Conservation (phyloP, 2,797 vertebrate genomes). For the Centroberyx gerrardi region DNA sequence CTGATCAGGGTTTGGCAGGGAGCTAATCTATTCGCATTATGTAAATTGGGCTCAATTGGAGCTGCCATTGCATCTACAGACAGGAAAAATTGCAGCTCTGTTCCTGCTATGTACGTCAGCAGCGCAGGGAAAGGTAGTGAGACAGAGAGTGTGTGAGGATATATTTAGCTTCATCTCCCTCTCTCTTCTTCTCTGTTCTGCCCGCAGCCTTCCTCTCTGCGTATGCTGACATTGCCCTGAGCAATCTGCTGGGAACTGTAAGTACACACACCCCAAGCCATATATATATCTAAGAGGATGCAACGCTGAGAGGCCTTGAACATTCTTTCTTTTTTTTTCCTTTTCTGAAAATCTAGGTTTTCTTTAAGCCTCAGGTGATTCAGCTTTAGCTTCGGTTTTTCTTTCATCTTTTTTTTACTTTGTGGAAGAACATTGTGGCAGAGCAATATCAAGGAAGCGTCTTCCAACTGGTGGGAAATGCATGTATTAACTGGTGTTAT, state of each 20-base stretch:
- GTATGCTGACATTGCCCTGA: slow-evolving; percentile 82
- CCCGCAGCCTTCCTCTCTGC: slow-evolving; percentile 82
- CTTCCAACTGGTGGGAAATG: too few species aligned
- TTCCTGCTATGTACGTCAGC: neutral
- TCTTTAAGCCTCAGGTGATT: neutral
- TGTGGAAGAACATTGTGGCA: too few species aligned
- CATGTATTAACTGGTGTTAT: too few species aligned
- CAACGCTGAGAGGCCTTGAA: neutral
- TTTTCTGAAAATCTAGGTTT: too few species aligned
- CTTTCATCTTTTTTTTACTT: too few species aligned
- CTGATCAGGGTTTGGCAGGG: slow-evolving; percentile 27
- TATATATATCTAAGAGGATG: slow-evolving; percentile 6
- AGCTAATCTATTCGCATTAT: slow-evolving; percentile 37
- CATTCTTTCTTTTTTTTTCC: neutral
- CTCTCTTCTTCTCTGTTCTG: slow-evolving; percentile 1
- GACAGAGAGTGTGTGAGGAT: slow-evolving; percentile 2
- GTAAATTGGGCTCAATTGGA: slow-evolving; percentile 25
- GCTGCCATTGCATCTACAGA: slow-evolving; percentile 8
- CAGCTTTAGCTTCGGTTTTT: neutral
- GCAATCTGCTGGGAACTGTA: slow-evolving; percentile 82
- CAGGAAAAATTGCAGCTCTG: slow-evolving; percentile 1
- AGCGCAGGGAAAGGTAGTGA: neutral
- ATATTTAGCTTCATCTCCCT: slow-evolving; percentile 31
- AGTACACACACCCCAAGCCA: slow-evolving; percentile 52
- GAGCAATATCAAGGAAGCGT: too few species aligned